Evolutionary conservation across 2,113 vertebrate genomes (phyloP), one percentile per base, ranked within the genome.

Genomic region (Limanda limanda): DNA sequence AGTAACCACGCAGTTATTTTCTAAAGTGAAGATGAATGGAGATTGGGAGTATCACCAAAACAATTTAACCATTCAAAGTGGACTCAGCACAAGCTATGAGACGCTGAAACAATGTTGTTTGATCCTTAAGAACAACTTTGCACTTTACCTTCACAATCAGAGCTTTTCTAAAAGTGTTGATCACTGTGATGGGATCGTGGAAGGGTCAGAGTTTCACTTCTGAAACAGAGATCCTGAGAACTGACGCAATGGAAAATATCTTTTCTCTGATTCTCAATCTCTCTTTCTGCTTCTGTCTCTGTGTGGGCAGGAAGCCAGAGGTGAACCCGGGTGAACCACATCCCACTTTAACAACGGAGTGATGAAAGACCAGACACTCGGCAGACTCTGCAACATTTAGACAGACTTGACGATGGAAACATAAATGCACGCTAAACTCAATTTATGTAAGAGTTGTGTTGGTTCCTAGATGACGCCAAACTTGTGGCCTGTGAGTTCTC

Each of bases 281-380:
- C 18, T 63, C 45, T 18, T 48, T 68, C 67, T 48, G 14, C 45
- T 40, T 68, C 20, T 58, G 52, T 57, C 54, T 20, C 20, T 18
- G 45, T 73, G 70, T 78, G 61, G 77, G 81, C 63, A 21, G 61
- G 11, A 42, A 76, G 80, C 68, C 76, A 76, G 78, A 65, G 84
- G 80, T 91, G 75, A 82, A 55, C 17, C 42, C 1, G 48, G 80
- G 35, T 84, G 74, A 88, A 61, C 47, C 67, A 9, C 69, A 67
- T 75, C 76, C 69, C 63, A 76, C 66, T 68, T 64, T 52, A 80
- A 78, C 45, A 87, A 73, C 72, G 58, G 2, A 35, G 5, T 75
- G 81, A 84, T 79, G 35, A 81, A 69, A 78, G 68, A 61, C 47
- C 3, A 76, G 82, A 84, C 80, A 77, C 51, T 56, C 62, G n/a